phyloP scores from a whole-genome alignment of 2,888 invertebrate species.

The Trachelus troglodyta region DNA sequence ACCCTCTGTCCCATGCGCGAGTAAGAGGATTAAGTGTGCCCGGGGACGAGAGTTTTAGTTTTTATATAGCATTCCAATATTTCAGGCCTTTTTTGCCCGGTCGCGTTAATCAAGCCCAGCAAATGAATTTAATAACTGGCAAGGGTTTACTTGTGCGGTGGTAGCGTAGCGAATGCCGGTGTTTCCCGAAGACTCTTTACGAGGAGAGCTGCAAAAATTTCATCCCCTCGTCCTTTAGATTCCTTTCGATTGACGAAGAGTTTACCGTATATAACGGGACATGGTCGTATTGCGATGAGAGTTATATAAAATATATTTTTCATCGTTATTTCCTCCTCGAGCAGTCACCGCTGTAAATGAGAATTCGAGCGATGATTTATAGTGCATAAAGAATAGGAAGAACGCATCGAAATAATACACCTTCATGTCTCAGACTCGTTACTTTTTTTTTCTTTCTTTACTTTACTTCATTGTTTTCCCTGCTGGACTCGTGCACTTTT shows the following conservation, averaged over 20 bases:
- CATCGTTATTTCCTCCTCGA: neutral
- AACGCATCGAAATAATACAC: neutral
- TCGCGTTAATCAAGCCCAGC: constrained; percentile 47
- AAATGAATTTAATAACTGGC: constrained; percentile 50
- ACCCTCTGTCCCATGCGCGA: constrained; percentile 22
- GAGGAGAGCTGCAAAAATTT: neutral
- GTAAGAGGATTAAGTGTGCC: constrained; percentile 53
- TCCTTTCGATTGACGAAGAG: neutral
- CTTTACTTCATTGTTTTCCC: neutral
- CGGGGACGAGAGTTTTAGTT: constrained; percentile 30
- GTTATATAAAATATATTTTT: neutral
- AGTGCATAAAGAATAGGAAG: neutral
- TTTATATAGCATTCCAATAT: constrained; percentile 48
- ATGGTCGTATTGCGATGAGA: neutral
- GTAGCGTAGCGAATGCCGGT: constrained; percentile 1
- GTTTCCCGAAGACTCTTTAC: neutral
- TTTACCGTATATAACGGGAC: neutral
- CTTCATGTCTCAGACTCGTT: neutral
- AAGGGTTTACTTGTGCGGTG: constrained; percentile 20
- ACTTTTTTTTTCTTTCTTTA: neutral
- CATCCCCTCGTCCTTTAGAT: neutral
- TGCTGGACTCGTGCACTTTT: neutral
- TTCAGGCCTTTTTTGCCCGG: constrained; percentile 39
- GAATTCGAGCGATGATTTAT: neutral
- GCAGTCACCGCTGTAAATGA: neutral